Conservation (phyloP, 2,888 invertebrate species). For the Napeogenes sylphis region DNA sequence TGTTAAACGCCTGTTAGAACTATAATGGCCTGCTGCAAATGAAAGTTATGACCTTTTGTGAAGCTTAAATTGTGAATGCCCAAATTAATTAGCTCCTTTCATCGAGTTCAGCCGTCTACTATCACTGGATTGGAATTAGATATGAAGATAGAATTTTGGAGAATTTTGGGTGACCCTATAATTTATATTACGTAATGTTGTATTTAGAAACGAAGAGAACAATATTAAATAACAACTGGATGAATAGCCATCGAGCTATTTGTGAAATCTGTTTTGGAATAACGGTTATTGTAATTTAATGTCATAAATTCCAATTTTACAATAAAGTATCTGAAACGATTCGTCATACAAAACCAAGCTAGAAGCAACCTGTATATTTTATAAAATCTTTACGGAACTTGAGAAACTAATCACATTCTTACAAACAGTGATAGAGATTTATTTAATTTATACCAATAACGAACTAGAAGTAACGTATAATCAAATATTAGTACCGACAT, state of each 20-base stretch:
- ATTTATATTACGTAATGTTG: not conserved
- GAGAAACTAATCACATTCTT: too few species aligned
- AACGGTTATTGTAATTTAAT: too few species aligned
- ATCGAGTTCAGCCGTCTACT: slow-evolving; percentile 25
- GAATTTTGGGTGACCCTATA: not conserved
- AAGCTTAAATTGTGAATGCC: slow-evolving; percentile 14
- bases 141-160: not conserved
- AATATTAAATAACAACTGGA: not conserved
- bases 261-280: not conserved
- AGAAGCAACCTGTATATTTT: too few species aligned
- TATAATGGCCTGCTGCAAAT: not conserved
- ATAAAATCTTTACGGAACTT: too few species aligned
- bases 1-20: slow-evolving; percentile 1
- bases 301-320: too few species aligned
- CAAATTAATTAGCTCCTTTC: slow-evolving; percentile 30
- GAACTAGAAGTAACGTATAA: too few species aligned
- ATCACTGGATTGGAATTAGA: slow-evolving; percentile 19
- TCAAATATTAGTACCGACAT: too few species aligned
- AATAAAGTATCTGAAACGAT: too few species aligned
- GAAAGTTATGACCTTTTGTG: slow-evolving; percentile 11
- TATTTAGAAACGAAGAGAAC: not conserved
- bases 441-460: not conserved
- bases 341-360: too few species aligned
- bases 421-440: too few species aligned
- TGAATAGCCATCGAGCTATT: not conserved